A percentile compares a stretch with the other conserved stretches of the same genome.
These are phyloP conservation scores for Bemisia tabaci DNA, from an alignment of 1,140 invertebrate species.

Conservation along the genomic window DNA sequence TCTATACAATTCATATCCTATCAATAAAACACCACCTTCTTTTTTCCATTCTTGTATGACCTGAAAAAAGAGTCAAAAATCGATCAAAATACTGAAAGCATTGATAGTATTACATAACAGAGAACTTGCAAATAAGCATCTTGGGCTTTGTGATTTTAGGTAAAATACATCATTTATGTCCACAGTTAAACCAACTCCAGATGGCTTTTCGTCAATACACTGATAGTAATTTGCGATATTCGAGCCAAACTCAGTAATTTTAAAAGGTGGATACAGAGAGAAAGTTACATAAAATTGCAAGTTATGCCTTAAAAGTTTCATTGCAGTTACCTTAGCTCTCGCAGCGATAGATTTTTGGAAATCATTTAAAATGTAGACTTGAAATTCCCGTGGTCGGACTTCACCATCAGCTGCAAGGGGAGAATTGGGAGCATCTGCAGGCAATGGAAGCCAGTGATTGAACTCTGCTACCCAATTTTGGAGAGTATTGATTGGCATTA, in stretches of 20 bases:
- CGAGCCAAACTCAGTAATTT: too few relatives aligned
- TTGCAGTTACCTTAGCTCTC: constrained; percentile 53
- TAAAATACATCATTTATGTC: too few relatives aligned
- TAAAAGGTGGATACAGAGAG: too few relatives aligned
- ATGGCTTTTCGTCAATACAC: too few relatives aligned
- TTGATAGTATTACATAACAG: too few relatives aligned
- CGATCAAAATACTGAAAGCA: constrained; percentile 4
- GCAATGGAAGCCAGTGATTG: constrained; percentile 80
- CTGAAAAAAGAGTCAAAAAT: constrained; percentile 33
- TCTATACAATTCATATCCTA: constrained; percentile 95
- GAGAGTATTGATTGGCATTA: constrained; percentile 97
- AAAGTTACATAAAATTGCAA: too few relatives aligned
- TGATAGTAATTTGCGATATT: too few relatives aligned
- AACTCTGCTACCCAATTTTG: constrained; percentile 98
- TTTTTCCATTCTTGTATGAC: constrained; percentile 60
- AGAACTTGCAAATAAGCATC: too few relatives aligned
- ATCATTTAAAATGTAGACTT: constrained; percentile 84
- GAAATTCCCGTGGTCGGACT: constrained; percentile 63
- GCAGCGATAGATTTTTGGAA: constrained; percentile 81
- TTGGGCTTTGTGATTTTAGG: too few relatives aligned
- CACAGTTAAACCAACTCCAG: too few relatives aligned
- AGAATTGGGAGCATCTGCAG: constrained; percentile 30
- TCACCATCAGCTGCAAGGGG: constrained; percentile 41
- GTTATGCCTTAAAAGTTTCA: too few relatives aligned
- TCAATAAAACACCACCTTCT: constrained; percentile 82